phyloP scores from a whole-genome alignment of 2,888 invertebrate genomes.

The Chydorus sphaericus region DNA sequence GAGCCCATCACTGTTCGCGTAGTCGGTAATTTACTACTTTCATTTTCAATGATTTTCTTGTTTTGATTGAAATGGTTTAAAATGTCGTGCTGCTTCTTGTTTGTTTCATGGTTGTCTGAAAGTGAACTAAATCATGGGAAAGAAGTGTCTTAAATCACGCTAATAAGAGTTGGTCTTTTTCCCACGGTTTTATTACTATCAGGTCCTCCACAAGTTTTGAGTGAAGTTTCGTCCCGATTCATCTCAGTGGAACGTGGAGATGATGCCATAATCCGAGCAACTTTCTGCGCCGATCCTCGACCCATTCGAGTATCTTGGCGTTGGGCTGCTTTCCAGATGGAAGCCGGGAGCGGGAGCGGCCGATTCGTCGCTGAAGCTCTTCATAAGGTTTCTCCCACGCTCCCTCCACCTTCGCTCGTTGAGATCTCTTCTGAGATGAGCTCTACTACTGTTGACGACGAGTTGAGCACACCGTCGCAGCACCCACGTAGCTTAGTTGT shows the following conservation, averaged over 20 bases:
- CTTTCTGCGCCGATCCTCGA: constrained; percentile 74
- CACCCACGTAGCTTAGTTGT: constrained; percentile 2
- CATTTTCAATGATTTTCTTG: too few species aligned
- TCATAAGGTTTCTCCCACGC: constrained; percentile 22
- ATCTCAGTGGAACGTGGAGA: constrained; percentile 59
- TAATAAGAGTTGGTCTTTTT: too few species aligned
- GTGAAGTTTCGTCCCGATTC: constrained; percentile 30
- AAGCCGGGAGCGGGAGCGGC: constrained; percentile 52
- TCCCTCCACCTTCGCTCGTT: background rate
- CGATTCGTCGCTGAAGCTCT: constrained; percentile 62
- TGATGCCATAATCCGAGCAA: constrained; percentile 56
- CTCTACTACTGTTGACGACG: too few species aligned
- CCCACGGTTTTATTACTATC: too few species aligned
- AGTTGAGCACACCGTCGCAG: background rate
- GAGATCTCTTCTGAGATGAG: background rate
- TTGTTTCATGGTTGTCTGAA: too few species aligned
- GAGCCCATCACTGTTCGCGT: constrained; percentile 68
- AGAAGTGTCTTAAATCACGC: too few species aligned
- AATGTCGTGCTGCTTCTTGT: too few species aligned
- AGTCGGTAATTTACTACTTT: constrained; percentile 41
- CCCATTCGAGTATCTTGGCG: constrained; percentile 71
- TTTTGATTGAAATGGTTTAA: too few species aligned
- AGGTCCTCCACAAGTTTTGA: constrained; percentile 51
- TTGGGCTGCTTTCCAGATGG: constrained; percentile 68
- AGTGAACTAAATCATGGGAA: too few species aligned